Evolutionary conservation across 2,113 vertebrate genomes (phyloP).

Genomic region (Polyodon spathula): DNA sequence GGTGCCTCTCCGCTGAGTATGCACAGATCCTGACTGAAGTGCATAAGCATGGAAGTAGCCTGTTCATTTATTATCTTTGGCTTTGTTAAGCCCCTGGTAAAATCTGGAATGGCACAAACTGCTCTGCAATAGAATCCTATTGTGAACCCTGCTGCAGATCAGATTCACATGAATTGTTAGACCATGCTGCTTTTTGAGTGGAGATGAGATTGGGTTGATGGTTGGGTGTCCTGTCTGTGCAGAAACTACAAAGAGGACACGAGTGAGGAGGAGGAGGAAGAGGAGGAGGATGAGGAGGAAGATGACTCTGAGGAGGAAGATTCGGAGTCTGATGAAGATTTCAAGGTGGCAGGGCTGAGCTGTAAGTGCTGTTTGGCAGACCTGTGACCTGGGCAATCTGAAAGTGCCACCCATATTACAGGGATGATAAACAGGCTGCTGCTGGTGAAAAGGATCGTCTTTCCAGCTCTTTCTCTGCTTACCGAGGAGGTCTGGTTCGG

Average conservation of each 20-base stretch:
- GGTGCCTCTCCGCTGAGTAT: not conserved
- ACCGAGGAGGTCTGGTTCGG: too few species aligned
- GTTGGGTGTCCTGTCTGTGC: slow-evolving; percentile 1
- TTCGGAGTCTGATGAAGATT: slow-evolving; percentile 72
- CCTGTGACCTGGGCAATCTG: not conserved
- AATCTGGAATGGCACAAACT: too few species aligned
- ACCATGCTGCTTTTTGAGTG: not conserved
- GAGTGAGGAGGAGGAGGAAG: slow-evolving; percentile 58
- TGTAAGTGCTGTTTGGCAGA: slow-evolving; percentile 56
- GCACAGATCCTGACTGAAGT: not conserved
- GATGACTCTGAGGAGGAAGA: slow-evolving; percentile 61
- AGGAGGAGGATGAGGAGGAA: slow-evolving; percentile 62
- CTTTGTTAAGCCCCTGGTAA: too few species aligned
- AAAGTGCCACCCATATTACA: not conserved
- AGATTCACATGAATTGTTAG: not conserved
- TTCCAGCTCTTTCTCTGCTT: not conserved
- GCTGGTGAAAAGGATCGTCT: not conserved
- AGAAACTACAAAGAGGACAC: slow-evolving; percentile 87
- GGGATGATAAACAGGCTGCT: not conserved
- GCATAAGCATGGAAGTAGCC: not conserved
- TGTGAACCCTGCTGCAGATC: too few species aligned
- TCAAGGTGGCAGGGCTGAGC: slow-evolving; percentile 76
- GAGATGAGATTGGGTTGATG: not conserved
- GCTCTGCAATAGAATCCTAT: too few species aligned
- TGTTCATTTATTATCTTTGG: too few species aligned